These are phyloP conservation scores for Nymphicus hollandicus DNA, from an alignment of 2,113 vertebrate species.

Conservation along the genomic window DNA sequence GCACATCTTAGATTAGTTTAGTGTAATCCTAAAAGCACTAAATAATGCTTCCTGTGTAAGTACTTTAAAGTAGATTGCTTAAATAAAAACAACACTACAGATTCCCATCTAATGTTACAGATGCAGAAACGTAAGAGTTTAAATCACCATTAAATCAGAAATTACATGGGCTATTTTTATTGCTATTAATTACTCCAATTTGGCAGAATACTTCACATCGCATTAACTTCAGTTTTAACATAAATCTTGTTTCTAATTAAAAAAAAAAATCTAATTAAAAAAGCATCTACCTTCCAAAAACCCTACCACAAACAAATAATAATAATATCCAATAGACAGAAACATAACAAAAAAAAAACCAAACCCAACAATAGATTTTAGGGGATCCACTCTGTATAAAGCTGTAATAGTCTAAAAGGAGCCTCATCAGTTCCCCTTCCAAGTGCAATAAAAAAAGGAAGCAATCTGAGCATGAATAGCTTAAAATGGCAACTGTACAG, in stretches of 20 bases:
- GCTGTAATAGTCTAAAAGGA: not conserved
- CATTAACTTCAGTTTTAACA: not conserved
- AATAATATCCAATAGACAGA: not conserved
- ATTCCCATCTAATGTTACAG: not conserved
- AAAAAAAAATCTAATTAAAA: not conserved
- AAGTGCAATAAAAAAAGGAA: not conserved
- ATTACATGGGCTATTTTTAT: not conserved
- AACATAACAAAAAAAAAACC: not conserved
- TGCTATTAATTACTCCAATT: not conserved
- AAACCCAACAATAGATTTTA: not conserved
- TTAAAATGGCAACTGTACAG: not conserved
- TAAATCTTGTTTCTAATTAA: not conserved
- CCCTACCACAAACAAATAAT: not conserved
- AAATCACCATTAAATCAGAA: not conserved
- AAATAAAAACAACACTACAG: not conserved
- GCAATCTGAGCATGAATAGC: not conserved
- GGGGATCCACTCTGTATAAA: not conserved
- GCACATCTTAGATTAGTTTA: constrained; percentile 15
- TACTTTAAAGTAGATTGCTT: not conserved
- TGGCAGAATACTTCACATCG: not conserved
- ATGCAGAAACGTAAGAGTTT: not conserved
- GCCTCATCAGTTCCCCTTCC: not conserved
- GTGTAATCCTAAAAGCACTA: constrained; percentile 5
- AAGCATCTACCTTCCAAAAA: not conserved
- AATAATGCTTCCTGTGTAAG: not conserved